Percentiles rank a stretch among this genome's conserved stretches.
These are phyloP conservation scores for Maniola jurtina DNA, from an alignment of 1,140 invertebrate species.

Conservation along the genomic window DNA sequence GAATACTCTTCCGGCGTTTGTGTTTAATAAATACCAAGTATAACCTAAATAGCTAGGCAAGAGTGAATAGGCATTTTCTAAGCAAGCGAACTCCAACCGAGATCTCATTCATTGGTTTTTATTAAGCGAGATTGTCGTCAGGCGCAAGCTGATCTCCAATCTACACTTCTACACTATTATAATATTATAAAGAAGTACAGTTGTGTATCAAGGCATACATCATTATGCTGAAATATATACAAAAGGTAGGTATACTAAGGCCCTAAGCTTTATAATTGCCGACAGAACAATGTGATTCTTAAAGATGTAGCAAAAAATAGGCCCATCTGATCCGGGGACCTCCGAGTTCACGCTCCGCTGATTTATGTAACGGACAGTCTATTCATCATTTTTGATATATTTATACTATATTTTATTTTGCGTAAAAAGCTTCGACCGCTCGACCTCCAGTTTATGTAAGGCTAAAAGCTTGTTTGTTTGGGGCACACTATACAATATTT, in stretches of 20 bases:
- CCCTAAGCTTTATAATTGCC: slow-evolving; percentile 30
- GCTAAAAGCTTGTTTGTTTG: slow-evolving; percentile 1
- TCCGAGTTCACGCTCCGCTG: slow-evolving; percentile 22
- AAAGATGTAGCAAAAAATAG: slow-evolving; percentile 28
- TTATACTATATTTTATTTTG: slow-evolving; percentile 17
- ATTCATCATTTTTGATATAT: slow-evolving; percentile 26
- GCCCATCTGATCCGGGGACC: slow-evolving; percentile 27
- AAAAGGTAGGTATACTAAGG: not conserved
- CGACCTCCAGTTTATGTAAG: not conserved
- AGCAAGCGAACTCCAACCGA: too few relatives aligned
- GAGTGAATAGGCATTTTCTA: too few relatives aligned
- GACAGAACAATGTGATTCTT: slow-evolving; percentile 31
- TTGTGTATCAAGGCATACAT: too few relatives aligned
- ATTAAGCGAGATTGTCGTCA: too few relatives aligned
- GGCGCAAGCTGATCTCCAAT: too few relatives aligned
- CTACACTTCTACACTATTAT: too few relatives aligned
- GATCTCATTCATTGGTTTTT: too few relatives aligned
- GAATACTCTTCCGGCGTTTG: too few relatives aligned
- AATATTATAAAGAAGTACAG: too few relatives aligned
- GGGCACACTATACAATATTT: not conserved
- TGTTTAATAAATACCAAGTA: too few relatives aligned
- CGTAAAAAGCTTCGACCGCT: not conserved
- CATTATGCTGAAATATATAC: too few relatives aligned
- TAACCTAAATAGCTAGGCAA: too few relatives aligned
- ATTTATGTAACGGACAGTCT: slow-evolving; percentile 28